Evolutionary conservation across 2,797 vertebrate species (phyloP).

Genomic region (Sternotherus odoratus): DNA sequence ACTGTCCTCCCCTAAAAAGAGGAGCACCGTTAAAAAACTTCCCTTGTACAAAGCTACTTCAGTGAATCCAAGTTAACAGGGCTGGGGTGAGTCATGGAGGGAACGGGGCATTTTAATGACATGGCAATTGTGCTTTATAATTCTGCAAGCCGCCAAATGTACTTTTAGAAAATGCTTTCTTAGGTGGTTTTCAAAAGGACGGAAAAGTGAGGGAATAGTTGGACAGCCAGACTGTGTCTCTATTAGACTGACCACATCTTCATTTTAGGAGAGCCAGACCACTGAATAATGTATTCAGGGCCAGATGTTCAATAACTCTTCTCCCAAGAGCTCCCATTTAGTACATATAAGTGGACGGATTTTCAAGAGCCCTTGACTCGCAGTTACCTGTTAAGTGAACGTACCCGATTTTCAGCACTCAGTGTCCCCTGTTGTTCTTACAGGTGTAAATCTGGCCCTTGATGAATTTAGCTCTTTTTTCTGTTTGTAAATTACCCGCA

Average conservation of each 20-base stretch:
- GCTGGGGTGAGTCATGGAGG: not conserved
- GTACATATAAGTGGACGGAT: not conserved
- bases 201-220: not conserved
- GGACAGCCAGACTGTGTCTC: not conserved
- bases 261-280: accelerated
- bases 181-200: not conserved
- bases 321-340: not conserved
- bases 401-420: not conserved
- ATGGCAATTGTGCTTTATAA: not conserved
- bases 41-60: not conserved
- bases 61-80: accelerated
- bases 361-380: not conserved
- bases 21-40: not conserved
- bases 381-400: not conserved
- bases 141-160: not conserved
- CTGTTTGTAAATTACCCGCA: not conserved
- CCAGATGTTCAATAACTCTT: not conserved
- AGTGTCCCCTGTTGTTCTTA: not conserved
- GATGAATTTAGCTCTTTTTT: not conserved
- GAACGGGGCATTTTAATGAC: accelerated
- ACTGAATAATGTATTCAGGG: accelerated
- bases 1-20: not conserved
- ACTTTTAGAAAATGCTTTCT: slow-evolving; percentile 8
- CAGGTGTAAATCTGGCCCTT: not conserved
- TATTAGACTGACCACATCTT: not conserved